Base-by-base conservation (phyloP, 2,888 invertebrate genomes). In the Trichogramma dendrolimi region DNA sequence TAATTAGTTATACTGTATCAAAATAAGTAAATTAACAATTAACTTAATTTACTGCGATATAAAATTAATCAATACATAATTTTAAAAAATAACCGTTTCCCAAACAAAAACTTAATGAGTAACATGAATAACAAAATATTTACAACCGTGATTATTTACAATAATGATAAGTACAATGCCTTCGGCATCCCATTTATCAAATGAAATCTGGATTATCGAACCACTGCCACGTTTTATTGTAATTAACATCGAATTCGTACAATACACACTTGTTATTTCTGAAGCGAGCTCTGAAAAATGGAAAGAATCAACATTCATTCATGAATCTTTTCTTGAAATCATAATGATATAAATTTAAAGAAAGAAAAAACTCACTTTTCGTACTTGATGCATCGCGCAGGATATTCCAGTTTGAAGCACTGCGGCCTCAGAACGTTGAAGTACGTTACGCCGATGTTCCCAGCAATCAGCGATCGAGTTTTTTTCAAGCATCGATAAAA, bases 351-450 rank as follows among this genome's bases (percentile, higher is more conserved):
- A 42, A 44, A 4, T 75, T 76, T 39, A 4, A 48, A 55, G 46
- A 42, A 64, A 42, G 41, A 6, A 40, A 40, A 55, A 5, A 48
- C n/a, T 70, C 69, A 75, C 73, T 58, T 54, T 58, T 61, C 64
- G 41, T 68, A 67, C 61, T 62, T 58, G 5, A 59, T 55, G 58
- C 76, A 75, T 6, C 56, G 59, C 4, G 58, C 48, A 4, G 73
- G 71, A 67, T 72, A 70, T 14, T 70, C 64, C 67, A 67, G 80
- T 80, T 80, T 79, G 58, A 89, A 90, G 77, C 91, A 91, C 74
- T 88, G 86, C 0, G 88, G 88, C 1, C 86, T 84, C 48, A 90
- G 79, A 66, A 90, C 81, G 71, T 88, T 88, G 80, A 91, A 91
- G 79, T 88, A 91, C 0, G 88, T 86, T 41, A 83, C 80, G 1